Percentiles rank a stretch among this genome's conserved stretches.
These are phyloP conservation scores for Helostoma temminkii DNA, from an alignment of 2,797 vertebrate genomes.

Conservation along the genomic window DNA sequence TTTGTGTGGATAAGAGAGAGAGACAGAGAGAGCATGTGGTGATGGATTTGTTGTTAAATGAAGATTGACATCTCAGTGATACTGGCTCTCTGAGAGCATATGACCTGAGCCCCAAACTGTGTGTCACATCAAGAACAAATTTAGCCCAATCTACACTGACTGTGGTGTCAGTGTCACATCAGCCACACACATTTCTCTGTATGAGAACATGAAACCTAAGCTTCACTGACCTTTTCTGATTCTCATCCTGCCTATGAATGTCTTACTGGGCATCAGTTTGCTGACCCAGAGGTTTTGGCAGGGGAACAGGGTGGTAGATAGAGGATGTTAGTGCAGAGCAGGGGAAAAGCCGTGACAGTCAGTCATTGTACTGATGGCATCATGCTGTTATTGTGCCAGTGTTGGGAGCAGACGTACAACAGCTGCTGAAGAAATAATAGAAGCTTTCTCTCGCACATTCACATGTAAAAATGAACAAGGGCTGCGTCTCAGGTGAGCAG, in stretches of 20 bases:
- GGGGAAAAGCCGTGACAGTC: slow-evolving; percentile 62
- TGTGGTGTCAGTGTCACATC: background rate
- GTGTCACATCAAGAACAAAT: slow-evolving; percentile 22
- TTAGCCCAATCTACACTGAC: background rate
- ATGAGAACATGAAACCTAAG: slow-evolving; percentile 13
- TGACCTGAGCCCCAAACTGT: slow-evolving; percentile 20
- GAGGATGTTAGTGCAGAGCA: slow-evolving; percentile 56
- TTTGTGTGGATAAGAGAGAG: slow-evolving; percentile 14
- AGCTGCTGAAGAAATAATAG: slow-evolving; percentile 69
- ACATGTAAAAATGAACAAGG: slow-evolving; percentile 51
- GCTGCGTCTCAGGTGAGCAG: slow-evolving; percentile 61
- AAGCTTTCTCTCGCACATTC: slow-evolving; percentile 53
- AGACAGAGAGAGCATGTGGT: background rate
- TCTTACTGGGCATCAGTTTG: slow-evolving; percentile 19
- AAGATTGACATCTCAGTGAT: slow-evolving; percentile 59
- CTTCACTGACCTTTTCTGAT: slow-evolving; percentile 12
- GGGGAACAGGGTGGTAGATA: slow-evolving; percentile 37
- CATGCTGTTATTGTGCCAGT: slow-evolving; percentile 65
- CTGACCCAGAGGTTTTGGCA: slow-evolving; percentile 14
- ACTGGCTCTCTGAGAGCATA: slow-evolving; percentile 7
- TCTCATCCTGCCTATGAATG: background rate
- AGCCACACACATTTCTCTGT: slow-evolving; percentile 11
- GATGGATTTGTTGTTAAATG: slow-evolving; percentile 54
- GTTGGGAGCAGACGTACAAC: slow-evolving; percentile 66
- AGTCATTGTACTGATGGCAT: slow-evolving; percentile 76